These are phyloP conservation scores for Acestrorhynchus altus DNA, from an alignment of 2,797 vertebrate genomes.

Conservation along the genomic window DNA sequence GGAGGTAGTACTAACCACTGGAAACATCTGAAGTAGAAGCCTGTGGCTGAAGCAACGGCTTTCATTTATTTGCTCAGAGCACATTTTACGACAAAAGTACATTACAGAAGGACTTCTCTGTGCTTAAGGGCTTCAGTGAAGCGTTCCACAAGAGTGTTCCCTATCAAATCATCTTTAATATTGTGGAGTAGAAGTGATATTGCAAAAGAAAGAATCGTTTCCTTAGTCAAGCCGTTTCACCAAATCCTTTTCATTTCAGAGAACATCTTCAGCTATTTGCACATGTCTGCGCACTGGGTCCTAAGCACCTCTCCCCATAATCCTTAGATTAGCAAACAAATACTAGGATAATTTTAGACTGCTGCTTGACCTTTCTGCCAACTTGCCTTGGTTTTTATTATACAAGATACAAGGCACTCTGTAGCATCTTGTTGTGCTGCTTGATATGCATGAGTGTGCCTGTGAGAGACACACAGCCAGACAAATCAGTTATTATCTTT, in stretches of 20 bases:
- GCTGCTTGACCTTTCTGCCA: constrained; percentile 15
- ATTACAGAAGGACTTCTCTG: not conserved
- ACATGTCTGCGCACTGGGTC: not conserved
- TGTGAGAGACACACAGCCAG: not conserved
- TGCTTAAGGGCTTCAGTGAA: not conserved
- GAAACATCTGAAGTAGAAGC: not conserved
- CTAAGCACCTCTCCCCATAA: constrained; percentile 7
- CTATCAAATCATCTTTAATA: not conserved
- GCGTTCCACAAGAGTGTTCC: not conserved
- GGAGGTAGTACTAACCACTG: not conserved
- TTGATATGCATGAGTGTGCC: constrained; percentile 3
- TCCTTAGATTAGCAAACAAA: constrained; percentile 27
- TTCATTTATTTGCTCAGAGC: constrained; percentile 1
- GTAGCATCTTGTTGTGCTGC: not conserved
- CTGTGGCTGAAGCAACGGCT: not conserved
- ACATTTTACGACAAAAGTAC: not conserved
- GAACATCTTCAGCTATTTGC: constrained; percentile 5
- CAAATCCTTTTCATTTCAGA: constrained; percentile 24
- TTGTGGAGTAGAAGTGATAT: not conserved
- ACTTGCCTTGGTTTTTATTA: constrained; percentile 1
- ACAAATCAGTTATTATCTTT: constrained; percentile 42
- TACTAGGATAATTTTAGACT: not conserved
- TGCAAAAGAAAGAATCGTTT: not conserved
- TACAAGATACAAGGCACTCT: constrained; percentile 1
- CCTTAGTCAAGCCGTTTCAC: not conserved